These are phyloP conservation scores for Aricia artaxerxes DNA, from an alignment of 2,888 invertebrate genomes.

Conservation along the genomic window DNA sequence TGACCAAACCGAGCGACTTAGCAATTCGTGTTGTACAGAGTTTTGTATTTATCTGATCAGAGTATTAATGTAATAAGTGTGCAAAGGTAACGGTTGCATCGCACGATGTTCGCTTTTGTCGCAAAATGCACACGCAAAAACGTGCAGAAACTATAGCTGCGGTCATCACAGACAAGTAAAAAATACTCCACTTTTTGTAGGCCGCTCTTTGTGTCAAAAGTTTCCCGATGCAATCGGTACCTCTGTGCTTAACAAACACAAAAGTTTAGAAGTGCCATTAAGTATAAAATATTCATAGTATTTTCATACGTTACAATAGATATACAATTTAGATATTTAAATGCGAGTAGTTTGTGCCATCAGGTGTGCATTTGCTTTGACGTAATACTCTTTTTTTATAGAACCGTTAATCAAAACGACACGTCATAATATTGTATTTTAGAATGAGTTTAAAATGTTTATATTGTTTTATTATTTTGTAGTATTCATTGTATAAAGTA, in stretches of 20 bases:
- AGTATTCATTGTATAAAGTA: background rate
- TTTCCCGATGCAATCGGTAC: background rate
- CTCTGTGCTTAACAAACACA: constrained; percentile 42
- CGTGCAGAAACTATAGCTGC: background rate
- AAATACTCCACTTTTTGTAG: background rate
- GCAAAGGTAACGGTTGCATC: constrained; percentile 36
- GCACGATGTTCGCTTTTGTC: background rate
- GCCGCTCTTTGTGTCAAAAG: background rate
- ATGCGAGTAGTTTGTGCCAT: constrained; percentile 36
- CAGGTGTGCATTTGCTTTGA: constrained; percentile 31
- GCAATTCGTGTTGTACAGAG: constrained; percentile 18
- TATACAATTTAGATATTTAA: constrained; percentile 44
- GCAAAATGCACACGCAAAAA: background rate
- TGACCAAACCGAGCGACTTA: constrained; percentile 2
- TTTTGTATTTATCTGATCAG: constrained; percentile 8
- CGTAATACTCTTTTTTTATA: constrained; percentile 16
- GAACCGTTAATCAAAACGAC: background rate
- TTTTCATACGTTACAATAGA: constrained; percentile 70
- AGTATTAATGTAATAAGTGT: constrained; percentile 33
- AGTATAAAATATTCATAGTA: constrained; percentile 61
- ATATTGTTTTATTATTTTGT: background rate
- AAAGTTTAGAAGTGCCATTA: constrained; percentile 74
- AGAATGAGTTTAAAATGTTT: background rate
- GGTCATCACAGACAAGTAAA: background rate
- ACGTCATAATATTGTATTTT: background rate